phyloP scores from a whole-genome alignment of 2,888 invertebrate species.

The Sminthurides aquaticus region DNA sequence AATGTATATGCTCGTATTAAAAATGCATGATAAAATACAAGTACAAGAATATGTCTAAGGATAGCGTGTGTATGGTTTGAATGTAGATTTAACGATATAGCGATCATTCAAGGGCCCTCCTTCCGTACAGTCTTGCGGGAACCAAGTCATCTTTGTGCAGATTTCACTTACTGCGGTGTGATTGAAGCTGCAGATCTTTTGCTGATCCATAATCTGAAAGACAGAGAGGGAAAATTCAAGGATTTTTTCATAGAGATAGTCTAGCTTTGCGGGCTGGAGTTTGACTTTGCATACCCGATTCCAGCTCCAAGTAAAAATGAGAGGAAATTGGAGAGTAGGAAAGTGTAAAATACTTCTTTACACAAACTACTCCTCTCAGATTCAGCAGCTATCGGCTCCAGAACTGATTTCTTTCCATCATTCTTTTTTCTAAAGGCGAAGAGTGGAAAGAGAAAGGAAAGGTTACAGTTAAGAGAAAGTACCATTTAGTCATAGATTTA shows the following conservation, averaged over 20 bases:
- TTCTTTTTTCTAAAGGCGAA: not conserved
- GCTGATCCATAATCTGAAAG: slow-evolving; percentile 40
- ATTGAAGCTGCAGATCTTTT: slow-evolving; percentile 28
- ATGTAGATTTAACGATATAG: too few species aligned
- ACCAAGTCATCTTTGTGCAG: slow-evolving; percentile 1
- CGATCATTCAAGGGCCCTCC: too few species aligned
- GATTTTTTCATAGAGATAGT: not conserved
- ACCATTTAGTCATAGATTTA: not conserved
- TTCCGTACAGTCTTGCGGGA: too few species aligned
- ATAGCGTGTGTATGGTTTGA: not conserved
- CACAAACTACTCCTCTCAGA: slow-evolving; percentile 71
- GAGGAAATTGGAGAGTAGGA: slow-evolving; percentile 81
- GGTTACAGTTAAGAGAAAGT: too few species aligned
- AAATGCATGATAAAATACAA: not conserved
- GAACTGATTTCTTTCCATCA: not conserved
- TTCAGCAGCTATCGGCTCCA: not conserved
- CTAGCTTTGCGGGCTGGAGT: too few species aligned
- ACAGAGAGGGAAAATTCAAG: not conserved
- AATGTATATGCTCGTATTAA: too few species aligned
- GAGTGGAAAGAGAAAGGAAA: not conserved
- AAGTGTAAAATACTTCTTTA: slow-evolving; percentile 79
- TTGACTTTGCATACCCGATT: slow-evolving; percentile 68
- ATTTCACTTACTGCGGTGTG: not conserved
- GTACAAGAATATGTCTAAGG: not conserved
- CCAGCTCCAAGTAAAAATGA: slow-evolving; percentile 85